Evolutionary conservation across 2,113 vertebrate genomes (phyloP).

Genomic region (Chloropsis cyanopogon): DNA sequence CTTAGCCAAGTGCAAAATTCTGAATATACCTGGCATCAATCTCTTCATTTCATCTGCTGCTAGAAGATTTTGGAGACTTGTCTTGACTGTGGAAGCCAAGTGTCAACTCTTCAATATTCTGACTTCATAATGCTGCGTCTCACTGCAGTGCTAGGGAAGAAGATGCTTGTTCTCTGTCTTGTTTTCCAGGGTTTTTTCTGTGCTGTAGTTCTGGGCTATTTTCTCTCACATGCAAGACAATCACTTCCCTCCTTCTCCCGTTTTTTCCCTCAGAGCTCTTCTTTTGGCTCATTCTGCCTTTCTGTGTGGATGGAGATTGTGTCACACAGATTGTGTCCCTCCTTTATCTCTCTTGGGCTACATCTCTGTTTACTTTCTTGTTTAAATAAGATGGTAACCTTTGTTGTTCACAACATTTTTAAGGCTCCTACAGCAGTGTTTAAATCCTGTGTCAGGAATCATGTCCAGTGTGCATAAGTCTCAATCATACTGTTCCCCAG

Average conservation of each 20-base stretch:
- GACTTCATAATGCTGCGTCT: neutral
- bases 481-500: neutral
- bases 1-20: neutral
- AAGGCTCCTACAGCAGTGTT: neutral
- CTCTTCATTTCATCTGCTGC: neutral
- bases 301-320: neutral
- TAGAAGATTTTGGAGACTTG: neutral
- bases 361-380: neutral
- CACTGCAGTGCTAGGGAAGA: neutral
- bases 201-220: neutral
- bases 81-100: neutral
- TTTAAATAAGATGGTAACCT: neutral
- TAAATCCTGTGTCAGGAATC: neutral
- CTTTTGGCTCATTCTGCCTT: neutral
- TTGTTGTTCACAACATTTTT: neutral
- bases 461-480: accelerated
- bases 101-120: neutral
- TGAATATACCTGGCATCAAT: neutral
- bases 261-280: neutral
- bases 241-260: neutral
- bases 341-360: neutral
- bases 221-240: neutral
- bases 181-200: neutral
- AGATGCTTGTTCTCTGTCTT: neutral
- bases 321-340: neutral